These are phyloP conservation scores for Rynchops niger DNA, from an alignment of 2,113 vertebrate genomes.

Conservation along the genomic window DNA sequence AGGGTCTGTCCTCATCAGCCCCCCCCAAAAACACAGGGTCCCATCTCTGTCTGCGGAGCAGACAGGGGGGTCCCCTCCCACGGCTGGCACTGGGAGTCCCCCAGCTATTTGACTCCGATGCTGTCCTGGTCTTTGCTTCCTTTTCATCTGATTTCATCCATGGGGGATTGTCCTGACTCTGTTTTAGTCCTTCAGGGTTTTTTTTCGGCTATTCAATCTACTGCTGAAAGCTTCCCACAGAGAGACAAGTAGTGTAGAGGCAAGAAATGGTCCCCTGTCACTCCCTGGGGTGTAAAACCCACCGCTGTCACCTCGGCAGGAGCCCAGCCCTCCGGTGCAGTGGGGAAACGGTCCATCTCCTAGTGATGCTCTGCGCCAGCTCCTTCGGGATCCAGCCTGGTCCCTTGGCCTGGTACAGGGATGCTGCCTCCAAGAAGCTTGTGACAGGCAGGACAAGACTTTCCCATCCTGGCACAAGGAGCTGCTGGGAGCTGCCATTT, in stretches of 20 bases:
- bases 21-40: not conserved
- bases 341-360: not conserved
- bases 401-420: not conserved
- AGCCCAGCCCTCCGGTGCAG: not conserved
- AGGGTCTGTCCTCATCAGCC: fast-evolving
- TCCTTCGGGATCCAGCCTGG: not conserved
- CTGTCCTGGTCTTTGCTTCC: not conserved
- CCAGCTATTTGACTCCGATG: fast-evolving
- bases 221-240: not conserved
- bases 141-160: not conserved
- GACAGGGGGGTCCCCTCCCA: not conserved
- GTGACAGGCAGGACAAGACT: not conserved
- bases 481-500: not conserved
- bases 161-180: not conserved
- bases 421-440: not conserved
- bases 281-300: not conserved
- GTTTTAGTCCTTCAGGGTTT: fast-evolving
- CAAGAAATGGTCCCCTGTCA: not conserved
- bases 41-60: not conserved
- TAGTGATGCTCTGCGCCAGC: fast-evolving
- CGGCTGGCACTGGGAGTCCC: not conserved
- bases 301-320: not conserved
- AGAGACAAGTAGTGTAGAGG: not conserved
- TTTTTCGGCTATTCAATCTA: fast-evolving
- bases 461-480: not conserved